Evolutionary conservation across 2,113 vertebrate species (phyloP).

Genomic region (Pelecanus crispus): DNA sequence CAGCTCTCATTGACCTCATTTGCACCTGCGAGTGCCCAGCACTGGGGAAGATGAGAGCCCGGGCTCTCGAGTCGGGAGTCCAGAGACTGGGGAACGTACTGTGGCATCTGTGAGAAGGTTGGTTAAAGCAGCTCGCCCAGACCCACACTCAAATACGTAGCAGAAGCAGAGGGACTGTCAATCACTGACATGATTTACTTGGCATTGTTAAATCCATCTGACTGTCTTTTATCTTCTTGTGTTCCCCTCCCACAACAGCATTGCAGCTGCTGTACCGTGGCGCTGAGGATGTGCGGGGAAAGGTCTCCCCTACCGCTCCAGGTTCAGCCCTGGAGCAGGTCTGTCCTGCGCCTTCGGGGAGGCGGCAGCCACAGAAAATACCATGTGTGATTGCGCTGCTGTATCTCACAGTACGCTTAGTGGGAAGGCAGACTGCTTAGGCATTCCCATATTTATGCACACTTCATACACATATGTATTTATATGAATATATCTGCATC

Average conservation of each 20-base stretch:
- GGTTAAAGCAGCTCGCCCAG: not conserved
- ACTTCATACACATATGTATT: too few relatives aligned
- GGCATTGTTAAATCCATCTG: not conserved
- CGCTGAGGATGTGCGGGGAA: not conserved
- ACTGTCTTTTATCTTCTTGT: not conserved
- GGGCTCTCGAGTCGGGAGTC: not conserved
- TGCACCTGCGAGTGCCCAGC: not conserved
- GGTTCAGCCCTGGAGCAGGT: not conserved
- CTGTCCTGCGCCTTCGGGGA: accelerated
- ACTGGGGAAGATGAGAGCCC: not conserved
- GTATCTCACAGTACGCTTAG: not conserved
- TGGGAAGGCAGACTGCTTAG: not conserved
- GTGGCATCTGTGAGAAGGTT: not conserved
- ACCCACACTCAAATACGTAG: not conserved
- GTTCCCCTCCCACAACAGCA: not conserved
- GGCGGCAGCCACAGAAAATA: not conserved
- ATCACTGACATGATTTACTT: not conserved
- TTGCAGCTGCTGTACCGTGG: not conserved
- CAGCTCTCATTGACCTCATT: not conserved
- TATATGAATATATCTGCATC: not conserved
- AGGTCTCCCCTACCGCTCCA: not conserved
- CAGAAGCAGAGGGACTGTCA: not conserved
- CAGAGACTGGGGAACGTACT: not conserved
- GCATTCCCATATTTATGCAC: not conserved
- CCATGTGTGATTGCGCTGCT: not conserved